Conservation (phyloP, 1,140 invertebrate species). For the Radopholus similis region DNA sequence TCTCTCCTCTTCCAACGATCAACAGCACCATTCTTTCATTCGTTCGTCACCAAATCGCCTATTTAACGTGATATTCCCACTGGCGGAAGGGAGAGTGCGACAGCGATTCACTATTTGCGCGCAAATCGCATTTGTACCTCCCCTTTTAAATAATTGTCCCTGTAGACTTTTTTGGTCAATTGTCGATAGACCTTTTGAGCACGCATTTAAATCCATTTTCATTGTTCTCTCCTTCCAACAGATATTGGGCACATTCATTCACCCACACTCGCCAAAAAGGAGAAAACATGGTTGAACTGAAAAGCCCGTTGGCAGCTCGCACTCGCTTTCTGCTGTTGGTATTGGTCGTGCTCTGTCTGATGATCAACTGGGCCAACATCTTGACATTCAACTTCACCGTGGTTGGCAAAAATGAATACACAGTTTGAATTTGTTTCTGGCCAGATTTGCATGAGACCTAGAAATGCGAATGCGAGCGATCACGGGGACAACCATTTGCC, state of each 20-base stretch:
- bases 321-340: conserved; percentile 29
- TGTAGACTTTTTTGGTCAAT: not conserved
- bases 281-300: not conserved
- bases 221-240: not conserved
- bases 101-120: not conserved
- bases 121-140: not conserved
- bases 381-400: conserved; percentile 34
- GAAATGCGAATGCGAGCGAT: not conserved
- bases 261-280: too few relatives aligned
- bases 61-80: conserved; percentile 1
- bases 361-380: conserved; percentile 38
- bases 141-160: not conserved
- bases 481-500: not conserved
- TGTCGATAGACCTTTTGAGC: conserved; percentile 5
- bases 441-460: conserved; percentile 23
- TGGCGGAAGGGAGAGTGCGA: not conserved
- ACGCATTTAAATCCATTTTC: not conserved
- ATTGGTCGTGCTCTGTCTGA: conserved; percentile 25
- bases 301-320: conserved; percentile 6
- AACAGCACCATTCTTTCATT: not conserved
- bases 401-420: not conserved
- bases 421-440: not conserved
- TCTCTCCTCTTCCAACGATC: not conserved
- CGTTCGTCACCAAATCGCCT: not conserved
- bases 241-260: not conserved